A percentile compares a stretch with the other conserved stretches of the same genome.
Evolutionary conservation across 2,113 vertebrate species (phyloP).

Genomic region (Xyliphius kryptos): DNA sequence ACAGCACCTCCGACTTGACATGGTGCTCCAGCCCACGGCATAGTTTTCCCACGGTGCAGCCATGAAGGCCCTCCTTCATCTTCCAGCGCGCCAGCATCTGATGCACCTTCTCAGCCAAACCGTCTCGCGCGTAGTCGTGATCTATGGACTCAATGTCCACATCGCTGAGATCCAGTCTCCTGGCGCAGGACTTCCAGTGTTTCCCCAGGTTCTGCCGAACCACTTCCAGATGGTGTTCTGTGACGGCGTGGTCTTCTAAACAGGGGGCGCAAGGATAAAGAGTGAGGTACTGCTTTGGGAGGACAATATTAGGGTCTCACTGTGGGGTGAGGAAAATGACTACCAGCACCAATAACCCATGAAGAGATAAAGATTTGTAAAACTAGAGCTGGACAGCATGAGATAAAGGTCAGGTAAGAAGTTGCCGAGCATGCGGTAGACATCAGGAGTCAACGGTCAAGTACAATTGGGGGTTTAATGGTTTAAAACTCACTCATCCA

Average conservation of each 20-base stretch:
- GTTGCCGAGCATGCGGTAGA: too few relatives aligned
- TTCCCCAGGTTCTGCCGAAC: constrained; percentile 75
- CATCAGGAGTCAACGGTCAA: too few relatives aligned
- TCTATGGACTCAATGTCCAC: constrained; percentile 86
- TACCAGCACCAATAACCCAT: too few relatives aligned
- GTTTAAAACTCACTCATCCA: too few relatives aligned
- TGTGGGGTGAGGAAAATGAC: too few relatives aligned
- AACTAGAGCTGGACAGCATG: too few relatives aligned
- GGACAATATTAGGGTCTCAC: too few relatives aligned
- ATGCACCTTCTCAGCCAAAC: constrained; percentile 85
- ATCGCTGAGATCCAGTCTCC: constrained; percentile 69
- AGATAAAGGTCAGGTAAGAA: too few relatives aligned
- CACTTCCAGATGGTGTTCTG: constrained; percentile 71
- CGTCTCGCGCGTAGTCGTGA: constrained; percentile 78
- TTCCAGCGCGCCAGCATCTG: constrained; percentile 85
- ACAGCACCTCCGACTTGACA: constrained; percentile 65
- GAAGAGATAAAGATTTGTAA: too few relatives aligned
- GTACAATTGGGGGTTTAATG: too few relatives aligned
- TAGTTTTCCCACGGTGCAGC: constrained; percentile 79
- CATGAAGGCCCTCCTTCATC: constrained; percentile 79
- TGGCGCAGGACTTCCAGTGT: constrained; percentile 86
- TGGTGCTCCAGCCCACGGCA: constrained; percentile 63
- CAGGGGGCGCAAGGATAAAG: background rate
- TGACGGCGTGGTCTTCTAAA: constrained; percentile 58
- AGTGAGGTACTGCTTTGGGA: too few relatives aligned